Evolutionary conservation across 2,797 vertebrate genomes (phyloP).

Genomic region (Mus spretus): DNA sequence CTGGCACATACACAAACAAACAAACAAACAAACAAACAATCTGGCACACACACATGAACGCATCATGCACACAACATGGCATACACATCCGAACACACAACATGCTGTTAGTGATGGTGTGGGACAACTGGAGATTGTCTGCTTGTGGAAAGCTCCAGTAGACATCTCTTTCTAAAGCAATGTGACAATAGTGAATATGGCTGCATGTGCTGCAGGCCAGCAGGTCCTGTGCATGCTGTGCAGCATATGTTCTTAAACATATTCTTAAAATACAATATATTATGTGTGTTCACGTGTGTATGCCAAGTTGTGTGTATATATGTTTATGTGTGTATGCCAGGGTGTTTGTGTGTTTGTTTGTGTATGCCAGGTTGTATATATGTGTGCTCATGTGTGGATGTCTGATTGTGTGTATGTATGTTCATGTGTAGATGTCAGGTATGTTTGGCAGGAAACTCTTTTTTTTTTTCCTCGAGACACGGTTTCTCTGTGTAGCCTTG

Average conservation of each 20-base stretch:
- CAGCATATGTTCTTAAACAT: neutral
- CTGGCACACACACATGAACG: neutral
- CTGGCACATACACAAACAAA: neutral
- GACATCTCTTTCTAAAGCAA: neutral
- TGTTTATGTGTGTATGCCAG: neutral
- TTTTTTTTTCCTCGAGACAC: too few species aligned
- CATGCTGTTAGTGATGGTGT: neutral
- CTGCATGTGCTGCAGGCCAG: neutral
- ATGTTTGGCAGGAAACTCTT: constrained; percentile 27
- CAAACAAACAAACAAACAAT: neutral
- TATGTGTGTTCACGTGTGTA: neutral
- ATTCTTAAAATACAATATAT: neutral
- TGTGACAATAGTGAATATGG: neutral
- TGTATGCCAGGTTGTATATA: neutral
- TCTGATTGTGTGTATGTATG: too few species aligned
- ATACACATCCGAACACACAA: neutral
- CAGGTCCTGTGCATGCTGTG: neutral
- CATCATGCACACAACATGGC: neutral
- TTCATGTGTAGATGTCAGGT: neutral
- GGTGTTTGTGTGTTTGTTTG: neutral
- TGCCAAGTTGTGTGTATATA: too few species aligned
- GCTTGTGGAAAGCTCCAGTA: neutral
- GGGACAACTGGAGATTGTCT: neutral
- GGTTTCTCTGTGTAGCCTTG: too few species aligned
- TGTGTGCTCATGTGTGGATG: too few species aligned